Percentiles rank a stretch among this genome's conserved stretches.
phyloP scores from a whole-genome alignment of 2,113 vertebrate genomes.

The Crotalus horridus region DNA sequence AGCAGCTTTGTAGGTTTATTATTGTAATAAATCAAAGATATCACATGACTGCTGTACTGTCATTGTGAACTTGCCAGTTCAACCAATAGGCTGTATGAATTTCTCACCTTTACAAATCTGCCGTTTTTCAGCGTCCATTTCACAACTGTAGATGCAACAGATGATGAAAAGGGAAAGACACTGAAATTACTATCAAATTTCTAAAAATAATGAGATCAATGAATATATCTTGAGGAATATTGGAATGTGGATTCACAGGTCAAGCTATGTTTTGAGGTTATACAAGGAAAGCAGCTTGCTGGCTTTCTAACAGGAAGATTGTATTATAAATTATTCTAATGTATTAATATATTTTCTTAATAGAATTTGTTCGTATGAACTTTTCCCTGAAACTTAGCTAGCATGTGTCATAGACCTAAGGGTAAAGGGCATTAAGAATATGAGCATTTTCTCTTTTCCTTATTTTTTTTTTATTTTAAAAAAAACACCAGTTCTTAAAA shows the following conservation, averaged over 20 bases:
- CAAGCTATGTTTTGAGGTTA: neutral
- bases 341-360: neutral
- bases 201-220: neutral
- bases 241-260: neutral
- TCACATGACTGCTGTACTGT: accelerated
- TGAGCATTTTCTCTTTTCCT: neutral
- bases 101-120: neutral
- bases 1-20: neutral
- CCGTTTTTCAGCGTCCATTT: neutral
- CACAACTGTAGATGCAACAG: neutral
- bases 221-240: neutral
- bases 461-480: neutral
- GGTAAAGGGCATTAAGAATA: neutral
- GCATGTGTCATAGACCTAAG: neutral
- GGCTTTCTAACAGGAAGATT: neutral
- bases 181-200: neutral
- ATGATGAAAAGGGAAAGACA: neutral
- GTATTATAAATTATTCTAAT: neutral
- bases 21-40: neutral
- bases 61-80: neutral
- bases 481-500: neutral
- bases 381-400: neutral
- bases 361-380: neutral
- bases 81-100: neutral
- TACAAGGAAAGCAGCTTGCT: neutral